phyloP scores from a whole-genome alignment of 1,140 invertebrate species.

The Bombus vancouverensis region DNA sequence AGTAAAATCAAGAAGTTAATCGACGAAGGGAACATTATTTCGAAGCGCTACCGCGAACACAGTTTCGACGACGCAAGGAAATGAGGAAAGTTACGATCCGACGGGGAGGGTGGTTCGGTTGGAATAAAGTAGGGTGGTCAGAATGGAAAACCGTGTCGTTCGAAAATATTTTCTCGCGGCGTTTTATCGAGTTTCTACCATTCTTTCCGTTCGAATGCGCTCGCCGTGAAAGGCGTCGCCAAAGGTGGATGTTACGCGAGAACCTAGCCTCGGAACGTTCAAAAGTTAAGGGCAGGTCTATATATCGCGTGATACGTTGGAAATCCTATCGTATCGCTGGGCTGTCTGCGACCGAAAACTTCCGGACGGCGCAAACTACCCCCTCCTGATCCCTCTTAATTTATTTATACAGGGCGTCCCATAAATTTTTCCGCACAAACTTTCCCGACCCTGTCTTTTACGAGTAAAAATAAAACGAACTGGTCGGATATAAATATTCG shows the following conservation, averaged over 20 bases:
- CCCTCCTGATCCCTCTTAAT: constrained; percentile 1
- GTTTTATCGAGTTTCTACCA: constrained; percentile 44
- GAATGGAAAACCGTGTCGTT: constrained; percentile 1
- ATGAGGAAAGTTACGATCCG: constrained; percentile 37
- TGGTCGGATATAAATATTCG: no score
- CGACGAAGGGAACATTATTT: background rate
- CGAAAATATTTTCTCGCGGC: constrained; percentile 47
- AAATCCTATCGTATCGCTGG: constrained; percentile 2
- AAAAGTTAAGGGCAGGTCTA: constrained; percentile 34
- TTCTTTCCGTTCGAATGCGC: constrained; percentile 41
- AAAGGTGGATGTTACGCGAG: constrained; percentile 29
- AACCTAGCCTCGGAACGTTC: constrained; percentile 11
- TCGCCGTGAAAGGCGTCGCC: constrained; percentile 23
- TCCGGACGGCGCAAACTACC: no score
- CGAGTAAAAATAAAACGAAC: background rate
- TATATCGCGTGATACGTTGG: background rate
- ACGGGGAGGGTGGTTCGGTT: background rate
- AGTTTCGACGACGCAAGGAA: constrained; percentile 8
- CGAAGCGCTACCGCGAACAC: background rate
- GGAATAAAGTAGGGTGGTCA: no score
- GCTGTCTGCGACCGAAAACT: background rate
- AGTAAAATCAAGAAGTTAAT: background rate
- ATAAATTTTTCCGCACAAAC: background rate
- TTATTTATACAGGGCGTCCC: background rate
- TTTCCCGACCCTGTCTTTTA: background rate